These are phyloP conservation scores for Clarias fuscus DNA, from an alignment of 2,797 vertebrate genomes.

Conservation along the genomic window DNA sequence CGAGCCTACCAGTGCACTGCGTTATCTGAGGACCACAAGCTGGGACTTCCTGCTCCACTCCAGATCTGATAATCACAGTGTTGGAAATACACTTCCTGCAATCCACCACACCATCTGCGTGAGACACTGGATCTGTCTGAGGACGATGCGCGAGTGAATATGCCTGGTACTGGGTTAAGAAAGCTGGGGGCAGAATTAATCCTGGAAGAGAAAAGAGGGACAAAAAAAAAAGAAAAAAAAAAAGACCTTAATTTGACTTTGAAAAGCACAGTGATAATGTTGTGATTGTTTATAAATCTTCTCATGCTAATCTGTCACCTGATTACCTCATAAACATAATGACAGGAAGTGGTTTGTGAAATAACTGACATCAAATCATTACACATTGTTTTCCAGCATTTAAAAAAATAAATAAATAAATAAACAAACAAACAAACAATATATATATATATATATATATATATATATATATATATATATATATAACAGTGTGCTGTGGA, in stretches of 20 bases:
- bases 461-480: too few relatives aligned
- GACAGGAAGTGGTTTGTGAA: neutral
- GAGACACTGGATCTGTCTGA: constrained; percentile 9
- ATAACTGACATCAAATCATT: neutral
- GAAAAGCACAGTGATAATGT: neutral
- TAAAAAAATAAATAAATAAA: too few relatives aligned
- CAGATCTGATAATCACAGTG: neutral
- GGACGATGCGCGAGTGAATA: constrained; percentile 29
- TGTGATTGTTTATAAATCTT: neutral
- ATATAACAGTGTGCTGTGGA: neutral
- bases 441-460: too few relatives aligned
- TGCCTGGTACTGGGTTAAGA: constrained; percentile 23
- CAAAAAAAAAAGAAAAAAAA: too few relatives aligned
- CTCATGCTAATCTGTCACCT: neutral
- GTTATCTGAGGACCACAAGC: neutral
- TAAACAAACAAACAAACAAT: too few relatives aligned
- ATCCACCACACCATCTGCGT: constrained; percentile 1
- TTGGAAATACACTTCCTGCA: constrained; percentile 19
- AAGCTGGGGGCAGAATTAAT: constrained; percentile 47
- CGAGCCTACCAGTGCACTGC: constrained; percentile 1
- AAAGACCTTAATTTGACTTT: neutral
- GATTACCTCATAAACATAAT: neutral
- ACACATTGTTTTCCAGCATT: neutral
- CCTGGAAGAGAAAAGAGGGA: constrained; percentile 43
- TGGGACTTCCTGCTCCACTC: constrained; percentile 11